Evolutionary conservation across 2,888 invertebrate species (phyloP), one percentile per base, ranked within the genome.

Genomic region (Drosophila kokeensis): DNA sequence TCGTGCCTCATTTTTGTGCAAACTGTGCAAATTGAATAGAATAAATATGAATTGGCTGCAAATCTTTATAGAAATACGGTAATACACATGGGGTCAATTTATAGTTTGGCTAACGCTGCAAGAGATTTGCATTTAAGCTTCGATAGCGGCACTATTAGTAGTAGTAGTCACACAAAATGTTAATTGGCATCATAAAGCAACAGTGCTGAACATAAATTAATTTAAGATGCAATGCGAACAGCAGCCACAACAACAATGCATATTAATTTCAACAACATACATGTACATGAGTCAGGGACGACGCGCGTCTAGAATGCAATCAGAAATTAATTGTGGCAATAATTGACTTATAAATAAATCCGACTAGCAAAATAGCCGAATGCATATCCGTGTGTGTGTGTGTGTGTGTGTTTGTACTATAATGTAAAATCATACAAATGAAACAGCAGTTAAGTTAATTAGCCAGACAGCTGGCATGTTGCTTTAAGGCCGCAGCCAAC

Each of bases 311-410:
- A 30, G 63, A 77, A 82, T 75, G 78, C 90, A 83, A 87, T 84
- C 76, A 83, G 80, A 85, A 89, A 89, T 90, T 83, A 87, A 89
- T 84, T 88, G 72, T 80, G 81, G 71, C 81, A 86, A 89, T 89
- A 87, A 87, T 86, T 89, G 86, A 76, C 71, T 86, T 89, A 83
- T 89, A 82, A 83, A 89, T 83, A 87, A 87, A 81, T 70, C 67
- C 55, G 70, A 71, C 55, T 69, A 42, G 7, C 49, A 42, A 40
- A 15, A 49, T 48, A 34, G 10, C 5, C 34, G 18, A 36, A n/a
- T n/a, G 7, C 32, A 3, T 24, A 1, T n/a, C 7, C n/a, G 8
- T 24, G 29, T 58, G 10, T 29, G 36, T 45, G 53, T 40, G 50
- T 52, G 36, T 40, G 24, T 62, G 61, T 48, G 32, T 48, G 36